phyloP scores from a whole-genome alignment of 2,113 vertebrate genomes.

The Pachyramphus minor region DNA sequence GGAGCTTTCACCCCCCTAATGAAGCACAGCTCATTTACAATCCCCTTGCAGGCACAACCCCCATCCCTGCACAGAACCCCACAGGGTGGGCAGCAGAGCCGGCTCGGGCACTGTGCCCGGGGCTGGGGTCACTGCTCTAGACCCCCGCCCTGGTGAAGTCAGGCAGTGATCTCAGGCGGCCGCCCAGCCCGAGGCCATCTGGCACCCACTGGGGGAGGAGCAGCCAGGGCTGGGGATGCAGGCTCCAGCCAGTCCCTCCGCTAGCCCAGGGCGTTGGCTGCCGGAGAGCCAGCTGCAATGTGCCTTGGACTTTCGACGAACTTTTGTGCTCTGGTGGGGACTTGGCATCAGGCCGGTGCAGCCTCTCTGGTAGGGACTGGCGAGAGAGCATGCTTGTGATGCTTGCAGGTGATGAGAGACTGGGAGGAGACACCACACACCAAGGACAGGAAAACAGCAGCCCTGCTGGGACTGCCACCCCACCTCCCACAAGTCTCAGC shows the following conservation, averaged over 20 bases:
- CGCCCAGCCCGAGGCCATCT: not conserved
- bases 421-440: not conserved
- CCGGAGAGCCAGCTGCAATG: not conserved
- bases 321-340: conserved; percentile 54
- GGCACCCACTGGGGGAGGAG: not conserved
- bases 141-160: conserved; percentile 53
- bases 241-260: not conserved
- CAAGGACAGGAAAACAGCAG: not conserved
- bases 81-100: not conserved
- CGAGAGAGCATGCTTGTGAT: not conserved
- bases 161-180: conserved; percentile 42
- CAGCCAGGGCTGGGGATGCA: conserved; percentile 1
- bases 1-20: not conserved
- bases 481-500: not conserved
- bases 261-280: conserved; percentile 39
- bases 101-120: not conserved
- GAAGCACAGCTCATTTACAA: not conserved
- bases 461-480: not conserved
- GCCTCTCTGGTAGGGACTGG: not conserved
- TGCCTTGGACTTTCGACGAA: conserved; percentile 41
- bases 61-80: not conserved
- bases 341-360: not conserved
- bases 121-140: not conserved
- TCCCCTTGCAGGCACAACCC: fast-evolving
- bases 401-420: not conserved